These are phyloP conservation scores for Sebastiscus albofasciatus DNA, from an alignment of 2,797 vertebrate species.

Conservation along the genomic window DNA sequence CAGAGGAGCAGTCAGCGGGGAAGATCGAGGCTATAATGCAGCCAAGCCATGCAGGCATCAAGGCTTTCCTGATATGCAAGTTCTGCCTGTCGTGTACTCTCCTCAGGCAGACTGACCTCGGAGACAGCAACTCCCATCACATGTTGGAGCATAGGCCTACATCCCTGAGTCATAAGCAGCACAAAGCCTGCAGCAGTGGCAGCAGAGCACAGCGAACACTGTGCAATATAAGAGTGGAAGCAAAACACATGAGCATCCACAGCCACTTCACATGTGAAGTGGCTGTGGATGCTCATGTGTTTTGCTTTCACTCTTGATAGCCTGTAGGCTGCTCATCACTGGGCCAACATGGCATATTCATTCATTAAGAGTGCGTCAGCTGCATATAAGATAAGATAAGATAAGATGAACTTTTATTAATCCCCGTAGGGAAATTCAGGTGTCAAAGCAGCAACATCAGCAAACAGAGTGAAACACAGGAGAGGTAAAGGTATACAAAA, in stretches of 20 bases:
- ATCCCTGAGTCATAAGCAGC: slow-evolving; percentile 86
- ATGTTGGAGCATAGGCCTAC: slow-evolving; percentile 61
- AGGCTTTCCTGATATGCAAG: slow-evolving; percentile 77
- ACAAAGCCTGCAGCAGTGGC: slow-evolving; percentile 65
- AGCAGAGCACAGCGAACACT: slow-evolving; percentile 5
- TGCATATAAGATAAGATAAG: no score
- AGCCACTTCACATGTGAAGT: background rate
- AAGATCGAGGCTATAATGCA: slow-evolving; percentile 56
- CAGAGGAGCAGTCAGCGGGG: slow-evolving; percentile 57
- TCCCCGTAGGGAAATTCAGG: no score
- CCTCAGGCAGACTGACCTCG: slow-evolving; percentile 62
- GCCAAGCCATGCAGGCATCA: slow-evolving; percentile 53
- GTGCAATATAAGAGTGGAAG: background rate
- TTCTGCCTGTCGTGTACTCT: slow-evolving; percentile 59
- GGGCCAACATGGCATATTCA: background rate
- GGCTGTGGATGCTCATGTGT: no score
- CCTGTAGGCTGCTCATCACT: background rate
- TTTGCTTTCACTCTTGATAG: no score
- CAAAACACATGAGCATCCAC: slow-evolving; percentile 20
- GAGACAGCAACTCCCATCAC: slow-evolving; percentile 72
- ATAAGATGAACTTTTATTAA: no score
- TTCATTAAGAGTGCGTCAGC: no score
- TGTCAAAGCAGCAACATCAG: no score
- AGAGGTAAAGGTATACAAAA: no score
- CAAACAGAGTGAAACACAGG: no score